Percentiles rank a stretch among this genome's conserved stretches.
These are phyloP conservation scores for Autographa pulchrina DNA, from an alignment of 2,888 invertebrate species.

Conservation along the genomic window DNA sequence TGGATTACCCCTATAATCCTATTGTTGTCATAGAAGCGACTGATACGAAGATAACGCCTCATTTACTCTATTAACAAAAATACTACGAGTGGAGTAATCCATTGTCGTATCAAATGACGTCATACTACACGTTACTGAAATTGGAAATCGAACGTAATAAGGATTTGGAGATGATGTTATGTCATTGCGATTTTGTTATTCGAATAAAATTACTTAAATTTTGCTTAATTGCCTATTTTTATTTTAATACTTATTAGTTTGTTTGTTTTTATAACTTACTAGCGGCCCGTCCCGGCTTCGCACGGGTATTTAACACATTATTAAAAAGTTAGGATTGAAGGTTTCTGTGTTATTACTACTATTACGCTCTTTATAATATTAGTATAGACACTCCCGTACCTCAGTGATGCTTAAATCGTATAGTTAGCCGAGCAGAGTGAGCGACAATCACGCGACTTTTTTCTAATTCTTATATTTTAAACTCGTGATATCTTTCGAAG, in stretches of 20 bases:
- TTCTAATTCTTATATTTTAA: too few relatives aligned
- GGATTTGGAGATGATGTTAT: slow-evolving; percentile 11
- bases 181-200: neutral
- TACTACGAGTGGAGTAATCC: slow-evolving; percentile 17
- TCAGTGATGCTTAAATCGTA: too few relatives aligned
- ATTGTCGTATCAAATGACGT: slow-evolving; percentile 7
- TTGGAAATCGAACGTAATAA: slow-evolving; percentile 18
- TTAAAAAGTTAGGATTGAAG: too few relatives aligned
- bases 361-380: too few relatives aligned
- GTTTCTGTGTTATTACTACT: too few relatives aligned
- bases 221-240: neutral
- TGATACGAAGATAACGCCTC: slow-evolving; percentile 30
- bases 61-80: slow-evolving; percentile 27
- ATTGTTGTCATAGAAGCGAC: slow-evolving; percentile 32
- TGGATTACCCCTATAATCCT: slow-evolving; percentile 42
- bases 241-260: slow-evolving; percentile 1
- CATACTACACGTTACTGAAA: slow-evolving; percentile 2
- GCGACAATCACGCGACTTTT: too few relatives aligned
- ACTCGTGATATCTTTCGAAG: too few relatives aligned
- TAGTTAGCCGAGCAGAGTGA: too few relatives aligned
- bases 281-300: too few relatives aligned
- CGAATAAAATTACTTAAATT: neutral
- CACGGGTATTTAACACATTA: too few relatives aligned
- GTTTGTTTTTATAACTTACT: too few relatives aligned
- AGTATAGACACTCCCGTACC: too few relatives aligned